A percentile compares a stretch with the other conserved stretches of the same genome.
Evolutionary conservation across 2,113 vertebrate species (phyloP).

Genomic region (Neogale vison): DNA sequence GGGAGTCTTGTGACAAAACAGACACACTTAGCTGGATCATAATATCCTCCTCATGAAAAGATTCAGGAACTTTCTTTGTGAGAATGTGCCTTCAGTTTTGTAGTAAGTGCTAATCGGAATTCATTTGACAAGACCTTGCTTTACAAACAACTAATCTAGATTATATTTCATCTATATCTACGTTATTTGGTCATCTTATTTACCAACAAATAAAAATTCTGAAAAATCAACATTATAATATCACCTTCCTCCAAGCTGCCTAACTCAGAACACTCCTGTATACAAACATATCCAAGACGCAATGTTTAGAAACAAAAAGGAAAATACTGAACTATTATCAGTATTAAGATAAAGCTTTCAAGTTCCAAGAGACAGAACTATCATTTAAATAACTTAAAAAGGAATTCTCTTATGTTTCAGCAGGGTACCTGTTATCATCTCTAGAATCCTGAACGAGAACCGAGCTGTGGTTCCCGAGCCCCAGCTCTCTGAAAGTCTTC

Average conservation of each 20-base stretch:
- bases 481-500: constrained; percentile 88
- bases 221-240: background rate
- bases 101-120: background rate
- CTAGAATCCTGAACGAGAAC: constrained; percentile 87
- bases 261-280: background rate
- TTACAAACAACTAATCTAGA: background rate
- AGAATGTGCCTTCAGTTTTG: background rate
- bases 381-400: background rate
- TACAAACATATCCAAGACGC: background rate
- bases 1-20: background rate
- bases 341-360: background rate
- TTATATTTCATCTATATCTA: background rate
- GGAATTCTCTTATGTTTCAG: background rate
- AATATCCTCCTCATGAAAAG: background rate
- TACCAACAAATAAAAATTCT: background rate
- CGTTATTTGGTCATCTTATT: background rate
- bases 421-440: constrained; percentile 87
- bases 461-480: constrained; percentile 90
- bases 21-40: background rate
- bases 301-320: background rate
- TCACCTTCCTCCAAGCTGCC: background rate
- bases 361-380: background rate
- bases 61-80: background rate
- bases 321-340: background rate
- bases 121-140: background rate